Evolutionary conservation across 2,797 vertebrate species (phyloP), one percentile per base, ranked within the genome.

Genomic region (Neosilurus hyrtlii): DNA sequence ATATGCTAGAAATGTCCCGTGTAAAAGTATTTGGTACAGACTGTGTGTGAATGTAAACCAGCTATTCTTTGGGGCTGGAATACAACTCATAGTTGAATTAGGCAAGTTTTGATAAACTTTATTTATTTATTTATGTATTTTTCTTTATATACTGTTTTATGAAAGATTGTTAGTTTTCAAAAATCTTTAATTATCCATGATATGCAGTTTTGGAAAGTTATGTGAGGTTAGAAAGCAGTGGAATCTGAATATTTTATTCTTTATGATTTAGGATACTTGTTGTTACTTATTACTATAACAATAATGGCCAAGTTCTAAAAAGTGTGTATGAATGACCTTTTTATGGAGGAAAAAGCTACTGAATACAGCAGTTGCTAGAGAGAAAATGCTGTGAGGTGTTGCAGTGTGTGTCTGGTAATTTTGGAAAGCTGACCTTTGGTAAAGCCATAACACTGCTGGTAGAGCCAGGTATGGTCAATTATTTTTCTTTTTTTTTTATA

Each of bases 391-490:
- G 22, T 76, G 7, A 59, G 30, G 30, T 37, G 30, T n/a, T 22
- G 18, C 72, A 59, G 72, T 61, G 73, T 76, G 73, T 76, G 30
- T 11, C 61, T 61, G 43, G 59, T 76, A 61, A 43, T 2, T 54
- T 26, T 22, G 2, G 20, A 15, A 76, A 76, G 59, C 20, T 76
- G 20, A n/a, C 37, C 54, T 59, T 76, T 76, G 73, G 56, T 4
- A 61, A 76, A 59, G 73, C 56, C 9, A 43, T 76, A n/a, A 61
- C 37, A 9, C 30, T 61, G 30, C 30, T 63, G 1, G 71, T 89
- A 4, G 71, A 88, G 26, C 15, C 65, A 82, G 87, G 90, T 91
- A 30, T 30, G 2, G 30, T 30, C 85, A 91, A 90, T 91, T 20
- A 61, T 76, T 37, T 43, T 61, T 43, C 2, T 30, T 30, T 30